phyloP scores from a whole-genome alignment of 2,113 vertebrate species.

The Callopanchax toddi region DNA sequence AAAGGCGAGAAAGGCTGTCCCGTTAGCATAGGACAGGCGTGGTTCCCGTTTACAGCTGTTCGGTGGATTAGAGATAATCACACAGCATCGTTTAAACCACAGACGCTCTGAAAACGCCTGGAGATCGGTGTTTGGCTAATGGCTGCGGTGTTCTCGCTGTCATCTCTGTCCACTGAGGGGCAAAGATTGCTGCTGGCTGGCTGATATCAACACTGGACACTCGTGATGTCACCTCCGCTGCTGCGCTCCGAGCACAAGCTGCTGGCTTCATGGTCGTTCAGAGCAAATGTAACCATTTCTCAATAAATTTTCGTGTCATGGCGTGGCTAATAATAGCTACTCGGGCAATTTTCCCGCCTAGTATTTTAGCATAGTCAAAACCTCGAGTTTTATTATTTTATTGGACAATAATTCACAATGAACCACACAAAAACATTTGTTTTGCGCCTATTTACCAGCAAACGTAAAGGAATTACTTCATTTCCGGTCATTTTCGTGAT shows the following conservation, averaged over 20 bases:
- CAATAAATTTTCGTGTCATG: no score
- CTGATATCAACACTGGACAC: conserved; percentile 29
- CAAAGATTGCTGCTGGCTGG: conserved; percentile 4
- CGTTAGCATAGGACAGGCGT: neutral
- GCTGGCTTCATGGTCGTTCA: no score
- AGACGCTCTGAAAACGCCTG: neutral
- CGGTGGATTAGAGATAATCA: conserved; percentile 28
- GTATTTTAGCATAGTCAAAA: no score
- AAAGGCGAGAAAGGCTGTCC: conserved; percentile 5
- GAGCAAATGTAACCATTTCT: no score
- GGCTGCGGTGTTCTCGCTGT: conserved; percentile 32
- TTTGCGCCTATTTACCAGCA: no score
- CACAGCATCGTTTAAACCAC: conserved; percentile 7
- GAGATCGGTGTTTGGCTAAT: conserved; percentile 17
- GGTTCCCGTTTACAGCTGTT: conserved; percentile 35
- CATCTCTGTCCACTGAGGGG: conserved; percentile 23
- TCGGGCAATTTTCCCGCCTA: no score
- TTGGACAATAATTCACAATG: no score
- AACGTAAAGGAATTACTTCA: no score
- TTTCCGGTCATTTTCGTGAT: no score
- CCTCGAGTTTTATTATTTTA: no score
- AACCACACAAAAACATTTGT: no score
- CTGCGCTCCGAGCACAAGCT: neutral
- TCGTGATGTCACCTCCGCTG: conserved; percentile 69
- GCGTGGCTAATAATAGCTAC: no score